Evolutionary conservation across 1,140 invertebrate species (phyloP).

Genomic region (Diabrotica virgifera): DNA sequence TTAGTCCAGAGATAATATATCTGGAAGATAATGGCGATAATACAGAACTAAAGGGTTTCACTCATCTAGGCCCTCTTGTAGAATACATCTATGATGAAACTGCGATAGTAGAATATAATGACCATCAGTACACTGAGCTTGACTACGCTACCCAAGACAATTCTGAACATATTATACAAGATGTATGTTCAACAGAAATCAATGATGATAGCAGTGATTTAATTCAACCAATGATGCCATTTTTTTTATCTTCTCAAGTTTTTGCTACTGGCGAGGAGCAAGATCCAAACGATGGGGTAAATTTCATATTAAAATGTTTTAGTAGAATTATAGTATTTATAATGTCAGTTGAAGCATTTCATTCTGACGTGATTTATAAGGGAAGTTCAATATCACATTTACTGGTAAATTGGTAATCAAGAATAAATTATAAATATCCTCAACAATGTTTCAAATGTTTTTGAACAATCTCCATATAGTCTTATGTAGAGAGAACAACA

Average conservation of each 20-base stretch:
- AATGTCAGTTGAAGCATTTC: too few species aligned
- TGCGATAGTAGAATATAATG: neutral
- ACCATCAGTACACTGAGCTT: neutral
- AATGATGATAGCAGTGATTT: neutral
- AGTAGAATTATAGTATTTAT: neutral
- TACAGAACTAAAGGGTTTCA: neutral
- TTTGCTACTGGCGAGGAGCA: neutral
- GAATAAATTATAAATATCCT: too few species aligned
- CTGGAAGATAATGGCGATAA: too few species aligned
- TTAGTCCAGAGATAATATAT: too few species aligned
- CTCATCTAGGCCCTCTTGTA: constrained; percentile 7
- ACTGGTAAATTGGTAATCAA: too few species aligned
- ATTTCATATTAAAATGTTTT: neutral
- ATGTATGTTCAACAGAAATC: neutral
- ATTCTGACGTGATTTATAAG: too few species aligned
- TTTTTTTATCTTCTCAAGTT: constrained; percentile 7
- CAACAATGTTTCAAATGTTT: too few species aligned
- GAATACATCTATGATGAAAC: constrained; percentile 14
- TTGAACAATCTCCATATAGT: too few species aligned
- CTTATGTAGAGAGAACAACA: too few species aligned
- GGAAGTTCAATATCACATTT: too few species aligned
- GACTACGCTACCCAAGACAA: neutral
- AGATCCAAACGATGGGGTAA: neutral
- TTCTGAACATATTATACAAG: neutral
- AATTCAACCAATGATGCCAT: constrained; percentile 16